Base-by-base conservation (phyloP, 2,888 invertebrate species). In the Odontomyia ornata region DNA sequence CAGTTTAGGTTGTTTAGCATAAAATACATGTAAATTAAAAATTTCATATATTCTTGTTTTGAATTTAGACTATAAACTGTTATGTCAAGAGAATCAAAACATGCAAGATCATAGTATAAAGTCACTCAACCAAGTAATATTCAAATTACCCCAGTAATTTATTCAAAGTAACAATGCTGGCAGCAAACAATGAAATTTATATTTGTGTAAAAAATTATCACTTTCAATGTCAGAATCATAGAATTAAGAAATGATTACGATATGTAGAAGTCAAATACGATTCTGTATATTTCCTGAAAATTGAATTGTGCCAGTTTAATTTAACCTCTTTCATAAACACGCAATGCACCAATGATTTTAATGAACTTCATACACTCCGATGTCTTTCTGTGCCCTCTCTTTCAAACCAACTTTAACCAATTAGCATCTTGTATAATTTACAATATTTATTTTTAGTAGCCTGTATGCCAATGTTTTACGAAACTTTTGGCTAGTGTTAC, bases 141-240 rank as follows among this genome's bases (percentile, higher is more conserved):
- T 9, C 52, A 9, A 15, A 52, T 52, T 52, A 52, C 52, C 13
- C 52, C 18, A 52, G 52, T 52, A 52, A 52, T 4, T 18, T 9
- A 52, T 52, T 18, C 52, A 18, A 52, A 4, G 13, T 13, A 52
- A 62, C 28, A 28, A 15, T 15, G 65, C 36, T 72, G 28, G 15
- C 71, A 72, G 56, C 71, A 72, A 47, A 78, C 72, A 78, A 78
- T 72, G 72, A 72, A 76, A 78, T n/a, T 3, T 36, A 9, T 36
- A 9, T 9, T 72, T 72, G 52, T 72, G 56, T 47, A 23, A 73
- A 77, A 78, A 78, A 78, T 77, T 76, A 78, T 78, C 78, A 78
- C 76, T 78, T 76, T 78, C 78, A 78, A 78, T 78, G 78, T 78
- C 78, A 78, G 78, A 76, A 73, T 67, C 46, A 57, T 65, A 65